Evolutionary conservation across 2,797 vertebrate genomes (phyloP), one percentile per base, ranked within the genome.

Genomic region (Ambastaia sidthimunki): DNA sequence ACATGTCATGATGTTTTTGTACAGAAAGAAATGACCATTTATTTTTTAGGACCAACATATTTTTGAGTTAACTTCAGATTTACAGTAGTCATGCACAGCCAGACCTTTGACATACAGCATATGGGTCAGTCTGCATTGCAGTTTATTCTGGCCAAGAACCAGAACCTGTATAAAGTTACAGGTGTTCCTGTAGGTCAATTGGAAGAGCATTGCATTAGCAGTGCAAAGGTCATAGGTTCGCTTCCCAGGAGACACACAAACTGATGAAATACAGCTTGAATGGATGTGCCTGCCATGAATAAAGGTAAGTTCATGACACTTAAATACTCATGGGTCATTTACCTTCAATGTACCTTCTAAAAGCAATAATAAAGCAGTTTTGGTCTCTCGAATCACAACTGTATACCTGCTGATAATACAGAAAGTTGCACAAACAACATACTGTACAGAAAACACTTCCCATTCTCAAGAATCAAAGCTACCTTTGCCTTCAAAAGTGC

Each of bases 11-110:
- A 54, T 23, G 3, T 18, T 65, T 74, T 65, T 62, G 16, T n/a
- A 54, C 50, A 57, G 19, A 19, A 65, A 37, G n/a, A 65, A 37
- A 34, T n/a, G 9, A 65, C 9, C 62, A 65, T 60, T 60, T 62
- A 9, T 15, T 18, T 71, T 78, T 48, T 34, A 72, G n/a, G 23
- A 67, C 19, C 25, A 76, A 68, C 34, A 19, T 44, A 57, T 60
- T 54, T 31, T 2, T 50, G 25, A 60, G 59, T 60, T 60, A 28
- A 16, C 25, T 2, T 31, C 59, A 16, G 57, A 60, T 60, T 60
- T 15, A 60, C 21, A 15, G 23, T 23, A 13, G 23, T 60, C 57
- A 15, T 9, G 25, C 25, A 31, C 16, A 4, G 23, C 15, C 25
- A 16, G 59, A 62, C 25, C 23, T 62, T 31, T 62, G 25, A 60